Percentiles rank a stretch among this genome's conserved stretches.
Conservation (phyloP, 2,113 vertebrate species). For the Triplophysa siluroides region DNA sequence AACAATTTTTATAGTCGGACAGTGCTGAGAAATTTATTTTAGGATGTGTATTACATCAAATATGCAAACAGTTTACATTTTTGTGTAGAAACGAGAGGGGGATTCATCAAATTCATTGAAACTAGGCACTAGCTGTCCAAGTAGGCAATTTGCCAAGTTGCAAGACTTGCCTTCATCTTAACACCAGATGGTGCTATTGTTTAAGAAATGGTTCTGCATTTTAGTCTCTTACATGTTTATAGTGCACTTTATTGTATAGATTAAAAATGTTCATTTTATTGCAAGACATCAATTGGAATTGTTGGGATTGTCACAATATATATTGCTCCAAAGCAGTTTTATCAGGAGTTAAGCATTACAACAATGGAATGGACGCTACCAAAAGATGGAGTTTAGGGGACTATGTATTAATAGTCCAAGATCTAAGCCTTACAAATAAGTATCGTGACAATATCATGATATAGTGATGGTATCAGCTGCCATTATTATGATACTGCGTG, state of each 20-base stretch:
- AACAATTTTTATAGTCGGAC: not conserved
- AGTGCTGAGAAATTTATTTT: not conserved
- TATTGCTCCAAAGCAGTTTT: too few relatives aligned
- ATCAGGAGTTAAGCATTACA: too few relatives aligned
- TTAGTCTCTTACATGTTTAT: not conserved
- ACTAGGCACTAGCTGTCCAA: not conserved
- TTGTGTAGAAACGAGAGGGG: too few relatives aligned
- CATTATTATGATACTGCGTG: not conserved
- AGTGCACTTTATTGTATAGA: not conserved
- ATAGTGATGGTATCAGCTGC: not conserved
- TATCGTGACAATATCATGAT: not conserved
- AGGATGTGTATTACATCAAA: not conserved
- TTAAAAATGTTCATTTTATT: too few relatives aligned
- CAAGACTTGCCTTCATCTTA: not conserved
- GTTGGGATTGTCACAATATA: too few relatives aligned
- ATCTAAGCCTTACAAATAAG: not conserved
- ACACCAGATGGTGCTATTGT: constrained; percentile 41
- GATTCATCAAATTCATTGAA: too few relatives aligned
- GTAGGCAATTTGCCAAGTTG: not conserved
- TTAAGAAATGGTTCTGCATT: not conserved
- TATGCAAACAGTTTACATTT: too few relatives aligned
- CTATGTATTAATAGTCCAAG: too few relatives aligned
- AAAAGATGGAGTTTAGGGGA: too few relatives aligned
- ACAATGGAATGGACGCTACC: too few relatives aligned
- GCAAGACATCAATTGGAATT: too few relatives aligned